Evolutionary conservation across 2,113 vertebrate genomes (phyloP).

Genomic region (Spheniscus mendiculus): DNA sequence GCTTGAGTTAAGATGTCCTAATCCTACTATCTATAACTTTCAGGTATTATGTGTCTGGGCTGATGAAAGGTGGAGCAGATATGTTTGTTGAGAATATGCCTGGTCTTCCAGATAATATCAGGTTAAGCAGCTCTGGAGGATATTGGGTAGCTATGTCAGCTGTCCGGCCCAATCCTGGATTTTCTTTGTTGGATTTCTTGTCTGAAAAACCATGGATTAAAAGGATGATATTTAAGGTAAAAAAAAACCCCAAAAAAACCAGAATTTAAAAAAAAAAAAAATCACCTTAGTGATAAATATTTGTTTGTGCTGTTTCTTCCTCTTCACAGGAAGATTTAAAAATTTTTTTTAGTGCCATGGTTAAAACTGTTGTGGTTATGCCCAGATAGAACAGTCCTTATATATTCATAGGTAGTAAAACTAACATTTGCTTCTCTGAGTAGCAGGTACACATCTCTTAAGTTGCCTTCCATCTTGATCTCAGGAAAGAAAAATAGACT

Average conservation of each 20-base stretch:
- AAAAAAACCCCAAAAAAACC: neutral
- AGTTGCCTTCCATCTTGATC: neutral
- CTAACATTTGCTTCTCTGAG: neutral
- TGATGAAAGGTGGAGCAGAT: conserved; percentile 96
- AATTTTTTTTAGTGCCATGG: neutral
- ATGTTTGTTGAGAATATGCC: conserved; percentile 95
- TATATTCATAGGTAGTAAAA: neutral
- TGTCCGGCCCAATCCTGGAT: conserved; percentile 88
- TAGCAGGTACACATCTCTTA: neutral
- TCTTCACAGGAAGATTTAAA: neutral
- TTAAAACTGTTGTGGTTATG: neutral
- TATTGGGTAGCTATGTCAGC: conserved; percentile 93
- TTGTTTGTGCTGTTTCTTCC: neutral
- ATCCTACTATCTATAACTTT: neutral
- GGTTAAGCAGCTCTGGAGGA: conserved; percentile 89
- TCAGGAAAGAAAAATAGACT: neutral
- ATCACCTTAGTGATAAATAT: neutral
- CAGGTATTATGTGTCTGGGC: conserved; percentile 93
- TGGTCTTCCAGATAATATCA: conserved; percentile 95
- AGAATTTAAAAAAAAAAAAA: too few relatives aligned
- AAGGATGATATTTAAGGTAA: conserved; percentile 94
- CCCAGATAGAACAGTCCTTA: neutral
- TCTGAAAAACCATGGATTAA: conserved; percentile 93
- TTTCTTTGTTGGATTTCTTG: conserved; percentile 95
- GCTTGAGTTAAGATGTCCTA: neutral